Percentiles rank a stretch among this genome's conserved stretches.
Evolutionary conservation across 2,797 vertebrate species (phyloP).

Genomic region (Falco naumanni): DNA sequence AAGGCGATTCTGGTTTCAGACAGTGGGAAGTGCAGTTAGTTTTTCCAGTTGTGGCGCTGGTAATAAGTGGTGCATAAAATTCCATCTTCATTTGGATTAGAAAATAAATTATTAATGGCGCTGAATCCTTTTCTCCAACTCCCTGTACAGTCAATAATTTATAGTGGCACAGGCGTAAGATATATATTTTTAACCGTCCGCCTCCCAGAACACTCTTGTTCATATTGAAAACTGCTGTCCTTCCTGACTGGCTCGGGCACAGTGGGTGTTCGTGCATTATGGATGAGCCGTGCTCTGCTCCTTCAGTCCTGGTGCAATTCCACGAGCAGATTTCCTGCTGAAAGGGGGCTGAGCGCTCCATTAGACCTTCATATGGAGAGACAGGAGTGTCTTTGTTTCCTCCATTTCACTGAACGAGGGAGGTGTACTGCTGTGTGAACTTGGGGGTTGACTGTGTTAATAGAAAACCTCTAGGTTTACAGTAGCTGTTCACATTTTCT

Average conservation of each 20-base stretch:
- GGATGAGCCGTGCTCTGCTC: slow-evolving; percentile 27
- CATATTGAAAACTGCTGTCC: neutral
- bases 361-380: neutral
- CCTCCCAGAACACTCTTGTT: neutral
- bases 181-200: slow-evolving; percentile 41
- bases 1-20: neutral
- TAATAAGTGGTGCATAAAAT: slow-evolving; percentile 72
- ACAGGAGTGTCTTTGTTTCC: neutral
- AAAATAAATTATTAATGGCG: slow-evolving; percentile 52
- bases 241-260: neutral
- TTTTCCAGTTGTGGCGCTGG: neutral
- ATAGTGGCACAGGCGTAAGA: neutral
- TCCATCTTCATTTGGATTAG: slow-evolving; percentile 57
- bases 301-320: neutral
- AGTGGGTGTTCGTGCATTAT: slow-evolving; percentile 4
- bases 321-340: neutral
- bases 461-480: neutral
- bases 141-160: slow-evolving; percentile 64
- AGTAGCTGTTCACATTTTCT: neutral
- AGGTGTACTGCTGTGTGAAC: neutral
- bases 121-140: slow-evolving; percentile 36
- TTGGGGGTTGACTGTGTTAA: neutral
- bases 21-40: neutral
- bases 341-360: neutral
- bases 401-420: neutral